A percentile compares a stretch with the other conserved stretches of the same genome.
These are phyloP conservation scores for Hydrotaea cyrtoneurina DNA, from an alignment of 2,888 invertebrate species.

Conservation along the genomic window DNA sequence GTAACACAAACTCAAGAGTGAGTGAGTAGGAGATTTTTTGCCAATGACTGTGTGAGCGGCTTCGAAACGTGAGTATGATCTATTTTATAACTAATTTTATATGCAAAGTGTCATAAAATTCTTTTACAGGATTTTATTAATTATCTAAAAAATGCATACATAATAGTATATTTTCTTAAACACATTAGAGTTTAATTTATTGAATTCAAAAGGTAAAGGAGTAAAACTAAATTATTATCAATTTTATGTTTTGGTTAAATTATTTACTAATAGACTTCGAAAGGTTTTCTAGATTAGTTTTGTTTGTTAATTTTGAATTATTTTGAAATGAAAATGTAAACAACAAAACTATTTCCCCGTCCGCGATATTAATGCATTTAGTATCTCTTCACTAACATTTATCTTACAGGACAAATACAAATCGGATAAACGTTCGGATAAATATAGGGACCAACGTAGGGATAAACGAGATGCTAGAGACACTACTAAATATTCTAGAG, in stretches of 20 bases:
- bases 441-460: constrained; percentile 42
- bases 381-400: constrained; percentile 68
- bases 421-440: constrained; percentile 48
- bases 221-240: constrained; percentile 60
- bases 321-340: constrained; percentile 12
- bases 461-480: constrained; percentile 56
- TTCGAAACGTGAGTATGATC: constrained; percentile 75
- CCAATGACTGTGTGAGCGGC: constrained; percentile 68
- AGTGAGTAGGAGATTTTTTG: constrained; percentile 70
- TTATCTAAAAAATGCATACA: constrained; percentile 44
- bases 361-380: constrained; percentile 67
- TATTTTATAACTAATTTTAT: constrained; percentile 65
- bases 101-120: constrained; percentile 65
- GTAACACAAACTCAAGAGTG: constrained; percentile 67
- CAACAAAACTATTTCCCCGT: neutral
- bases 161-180: constrained; percentile 40
- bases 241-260: constrained; percentile 49
- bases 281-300: constrained; percentile 51
- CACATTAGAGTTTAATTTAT: constrained; percentile 35
- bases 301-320: constrained; percentile 28
- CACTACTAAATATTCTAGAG: constrained; percentile 11
- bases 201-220: constrained; percentile 57
- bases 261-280: constrained; percentile 49
- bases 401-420: constrained; percentile 68
- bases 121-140: constrained; percentile 67